Base-by-base conservation (phyloP, 1,140 invertebrate species). In the Panagrolaimus sp. region DNA sequence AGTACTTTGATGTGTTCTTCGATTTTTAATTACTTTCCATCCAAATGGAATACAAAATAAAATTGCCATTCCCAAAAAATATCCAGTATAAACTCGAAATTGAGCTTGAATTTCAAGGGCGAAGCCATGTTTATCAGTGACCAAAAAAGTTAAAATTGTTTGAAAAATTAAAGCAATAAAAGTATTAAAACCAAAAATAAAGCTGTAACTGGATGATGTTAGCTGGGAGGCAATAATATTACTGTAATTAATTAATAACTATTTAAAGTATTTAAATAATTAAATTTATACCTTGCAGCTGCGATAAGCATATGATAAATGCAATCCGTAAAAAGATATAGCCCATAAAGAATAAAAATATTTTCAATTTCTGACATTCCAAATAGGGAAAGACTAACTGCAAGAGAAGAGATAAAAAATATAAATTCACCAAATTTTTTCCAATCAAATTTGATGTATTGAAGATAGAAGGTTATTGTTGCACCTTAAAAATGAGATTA, bases 121-220 rank as follows among this genome's bases (percentile, higher is more conserved):
- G 1, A 86, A 75, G 82, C 83, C 73, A 28, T 80, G 75, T 38
- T 80, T 73, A 71, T 85, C 84, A 0, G 83, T 86, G 7, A 94
- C 88, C 14, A 90, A 82, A 0, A 89, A 76, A 0, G 91, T 94
- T 5, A 94, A 80, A 24, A 92, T 74, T 10, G 89, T 89, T 84
- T 94, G 91, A 0, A 93, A 78, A 1, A 88, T 75, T 0, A 94
- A 85, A 17, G 91, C 90, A 0, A 91, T 43, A 65, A 94, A 90
- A 0, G 90, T 92, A 83, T 94, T 95, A 58, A 93, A 86, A 9
- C 92, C 93, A 85, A 95, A 94, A 73, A 96, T 89, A 10, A 94
- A 84, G 4, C 90, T 91, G 82, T 91, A 93, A 82, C 91, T 91
- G 69, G 93, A 90, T 75, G 89, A 88, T 44, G 87, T 85, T 65